Evolutionary conservation across 2,888 invertebrate genomes (phyloP), one percentile per base, ranked within the genome.

Genomic region (Cheilosia scutellata): DNA sequence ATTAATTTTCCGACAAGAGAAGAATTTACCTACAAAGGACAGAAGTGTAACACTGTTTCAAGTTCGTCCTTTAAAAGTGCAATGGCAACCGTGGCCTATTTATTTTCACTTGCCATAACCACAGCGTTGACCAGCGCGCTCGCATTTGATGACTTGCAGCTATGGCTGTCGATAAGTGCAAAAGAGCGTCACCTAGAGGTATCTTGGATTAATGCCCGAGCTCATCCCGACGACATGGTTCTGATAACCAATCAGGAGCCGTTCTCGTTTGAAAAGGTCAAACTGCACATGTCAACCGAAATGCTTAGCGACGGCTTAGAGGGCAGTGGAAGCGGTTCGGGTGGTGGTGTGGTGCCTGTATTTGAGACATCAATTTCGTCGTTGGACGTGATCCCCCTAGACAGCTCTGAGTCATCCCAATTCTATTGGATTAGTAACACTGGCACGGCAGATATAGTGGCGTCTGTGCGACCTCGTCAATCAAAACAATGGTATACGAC

Each of bases 131-230:
- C 6, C 13, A 47, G 29, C 9, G 31, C 47, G 9, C 44, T 62
- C 47, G 68, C 70, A 40, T 37, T 77, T 6, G 53, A 57, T 7
- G 75, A 72, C 16, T 27, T 89, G 11, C 89, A 89, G 47, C 70
- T 92, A 4, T 92, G 91, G 91, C 51, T 92, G 4, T 91, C 92
- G 16, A 90, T 92, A 13, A 92, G 92, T 74, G 92, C 93, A 2
- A 89, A 90, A 27, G 88, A 90, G 37, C 90, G 92, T 47, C 90
- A 89, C 33, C 57, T 92, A 11, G 92, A 92, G 75, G 89, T 93
- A n/a, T 92, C 91, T 16, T 92, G 93, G 92, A 88, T 87, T 44
- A 90, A 92, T 89, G 92, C 92, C 0, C 89, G 90, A 1, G 89
- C 89, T 0, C 82, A 84, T 5, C 77, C 84, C 1, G 90, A 89